Base-by-base conservation (phyloP, 2,888 invertebrate species). In the Eucriotettix oculatus region DNA sequence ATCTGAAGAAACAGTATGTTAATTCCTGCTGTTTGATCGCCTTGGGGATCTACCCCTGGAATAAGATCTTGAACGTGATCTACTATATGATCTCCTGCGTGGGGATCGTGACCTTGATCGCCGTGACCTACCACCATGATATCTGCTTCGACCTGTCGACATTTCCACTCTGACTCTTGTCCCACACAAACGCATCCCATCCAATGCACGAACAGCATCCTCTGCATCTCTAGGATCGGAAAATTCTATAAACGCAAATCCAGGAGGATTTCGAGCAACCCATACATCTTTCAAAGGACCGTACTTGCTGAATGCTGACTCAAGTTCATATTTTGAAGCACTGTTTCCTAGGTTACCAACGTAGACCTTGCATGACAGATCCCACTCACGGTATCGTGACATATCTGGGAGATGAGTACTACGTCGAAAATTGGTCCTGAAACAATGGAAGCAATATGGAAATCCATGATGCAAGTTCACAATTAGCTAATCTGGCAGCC, bases 221-320 rank as follows among this genome's bases (percentile, higher is more conserved):
- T 90, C 89, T 12, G 91, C 91, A 71, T 93, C 93, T 63, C 91
- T 77, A 17, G 86, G 82, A 69, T 93, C 92, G 75, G 91, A 90
- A 72, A 82, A 91, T 74, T 91, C 90, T 9, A 90, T 88, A 73
- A 91, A 91, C 0, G 90, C 91, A 74, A 91, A 91, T 16, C 91
- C 93, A 9, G 93, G 91, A 53, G 93, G 94, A 71, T 93, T 92
- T 69, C 93, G 78, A 0, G 93, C 93, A 58, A 94, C 92, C 93
- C 93, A 94, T 56, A 93, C 92, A 74, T 91, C 93, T 67, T 88
- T 80, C 65, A 93, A 79, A 53, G 87, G 88, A 10, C 93, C 93
- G 73, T 90, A 93, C 74, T 90, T 88, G 60, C 84, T 80, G 73
- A 94, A 94, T 10, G 87, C 83, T 69, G 86, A 87, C 73, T 94